A percentile compares a stretch with the other conserved stretches of the same genome.
Evolutionary conservation across 2,888 invertebrate genomes (phyloP).

Genomic region (Conus canariensis): DNA sequence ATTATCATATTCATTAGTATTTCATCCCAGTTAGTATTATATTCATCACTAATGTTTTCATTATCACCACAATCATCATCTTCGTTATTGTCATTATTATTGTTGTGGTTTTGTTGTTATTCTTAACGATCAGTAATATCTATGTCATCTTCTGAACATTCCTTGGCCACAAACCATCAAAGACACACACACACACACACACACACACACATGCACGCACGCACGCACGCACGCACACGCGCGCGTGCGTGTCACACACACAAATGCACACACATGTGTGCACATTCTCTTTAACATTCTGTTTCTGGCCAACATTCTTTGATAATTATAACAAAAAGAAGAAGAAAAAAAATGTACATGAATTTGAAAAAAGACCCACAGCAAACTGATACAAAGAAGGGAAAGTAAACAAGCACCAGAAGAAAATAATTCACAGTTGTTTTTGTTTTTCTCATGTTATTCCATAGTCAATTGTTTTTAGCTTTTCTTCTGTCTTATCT

Average conservation of each 20-base stretch:
- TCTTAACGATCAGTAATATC: too few species aligned
- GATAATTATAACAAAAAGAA: not conserved
- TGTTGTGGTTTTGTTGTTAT: too few species aligned
- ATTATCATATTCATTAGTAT: too few species aligned
- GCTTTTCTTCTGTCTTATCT: not conserved
- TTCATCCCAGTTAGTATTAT: too few species aligned
- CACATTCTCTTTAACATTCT: not conserved
- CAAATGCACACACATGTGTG: not conserved
- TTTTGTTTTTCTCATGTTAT: not conserved
- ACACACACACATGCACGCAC: not conserved
- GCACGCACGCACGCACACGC: not conserved
- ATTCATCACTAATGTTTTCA: too few species aligned
- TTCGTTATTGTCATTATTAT: too few species aligned
- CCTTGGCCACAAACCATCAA: not conserved
- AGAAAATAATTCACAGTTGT: not conserved
- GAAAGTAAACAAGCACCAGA: not conserved
- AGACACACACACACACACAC: conserved; percentile 6
- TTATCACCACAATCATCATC: too few species aligned
- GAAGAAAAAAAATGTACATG: not conserved
- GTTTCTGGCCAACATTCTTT: too few species aligned
- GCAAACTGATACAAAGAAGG: not conserved
- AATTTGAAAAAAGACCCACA: not conserved
- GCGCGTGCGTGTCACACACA: not conserved
- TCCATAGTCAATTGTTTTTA: not conserved
- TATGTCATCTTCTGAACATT: too few species aligned